Evolutionary conservation across 1,140 invertebrate genomes (phyloP).

Genomic region (Eufriesea mexicana): DNA sequence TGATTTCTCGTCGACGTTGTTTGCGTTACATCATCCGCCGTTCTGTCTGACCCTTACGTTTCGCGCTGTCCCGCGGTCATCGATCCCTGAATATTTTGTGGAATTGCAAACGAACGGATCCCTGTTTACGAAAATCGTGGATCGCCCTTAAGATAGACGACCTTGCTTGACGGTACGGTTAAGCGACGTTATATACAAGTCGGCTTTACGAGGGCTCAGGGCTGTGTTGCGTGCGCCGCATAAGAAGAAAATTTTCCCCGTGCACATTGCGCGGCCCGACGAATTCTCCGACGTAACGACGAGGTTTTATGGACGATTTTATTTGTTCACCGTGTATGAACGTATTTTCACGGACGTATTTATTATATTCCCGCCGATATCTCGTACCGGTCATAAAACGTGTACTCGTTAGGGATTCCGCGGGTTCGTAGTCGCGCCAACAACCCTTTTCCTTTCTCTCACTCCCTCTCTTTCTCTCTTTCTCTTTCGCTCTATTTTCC

Average conservation of each 20-base stretch:
- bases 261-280: constrained; percentile 27
- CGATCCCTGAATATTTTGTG: neutral
- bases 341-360: constrained; percentile 38
- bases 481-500: neutral
- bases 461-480: neutral
- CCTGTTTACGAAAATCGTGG: constrained; percentile 36
- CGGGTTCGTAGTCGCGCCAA: neutral
- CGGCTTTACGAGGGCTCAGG: constrained; percentile 61
- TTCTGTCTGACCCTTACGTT: neutral
- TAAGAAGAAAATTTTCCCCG: constrained; percentile 57
- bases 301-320: constrained; percentile 62
- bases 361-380: constrained; percentile 31
- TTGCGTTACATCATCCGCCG: neutral
- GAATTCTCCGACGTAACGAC: constrained; percentile 56
- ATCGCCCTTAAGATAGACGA: constrained; percentile 57
- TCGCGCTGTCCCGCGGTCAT: neutral
- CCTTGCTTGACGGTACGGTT: constrained; percentile 60
- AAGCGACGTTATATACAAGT: constrained; percentile 62
- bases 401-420: constrained; percentile 35
- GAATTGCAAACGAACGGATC: neutral
- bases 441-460: neutral
- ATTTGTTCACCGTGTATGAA: constrained; percentile 53
- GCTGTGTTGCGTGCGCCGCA: constrained; percentile 58
- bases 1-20: constrained; percentile 6
- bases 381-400: constrained; percentile 17